Conservation (phyloP, 2,113 vertebrate species). For the Anoplopoma fimbria region DNA sequence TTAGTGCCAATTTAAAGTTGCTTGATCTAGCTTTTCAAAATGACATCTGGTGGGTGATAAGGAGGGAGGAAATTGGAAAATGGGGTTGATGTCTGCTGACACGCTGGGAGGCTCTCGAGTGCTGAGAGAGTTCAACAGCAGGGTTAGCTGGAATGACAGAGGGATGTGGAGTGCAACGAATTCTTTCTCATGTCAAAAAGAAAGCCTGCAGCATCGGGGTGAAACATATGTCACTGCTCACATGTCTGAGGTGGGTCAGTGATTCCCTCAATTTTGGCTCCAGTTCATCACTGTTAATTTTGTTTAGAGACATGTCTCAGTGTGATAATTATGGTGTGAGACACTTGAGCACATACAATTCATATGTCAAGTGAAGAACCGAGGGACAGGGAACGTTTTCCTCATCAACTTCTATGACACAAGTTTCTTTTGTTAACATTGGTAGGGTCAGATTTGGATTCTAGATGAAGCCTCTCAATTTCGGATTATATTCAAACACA, state of each 20-base stretch:
- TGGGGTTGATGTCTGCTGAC: not conserved
- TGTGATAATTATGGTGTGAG: not conserved
- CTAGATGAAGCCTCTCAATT: not conserved
- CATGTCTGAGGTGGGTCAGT: not conserved
- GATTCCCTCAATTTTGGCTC: not conserved
- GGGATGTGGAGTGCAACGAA: not conserved
- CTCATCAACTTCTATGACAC: not conserved
- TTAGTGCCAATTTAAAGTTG: not conserved
- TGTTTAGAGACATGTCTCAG: not conserved
- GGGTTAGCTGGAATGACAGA: not conserved
- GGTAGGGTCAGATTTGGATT: not conserved
- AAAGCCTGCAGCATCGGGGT: not conserved
- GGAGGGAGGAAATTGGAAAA: not conserved
- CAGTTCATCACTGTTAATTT: not conserved
- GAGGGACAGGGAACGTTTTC: not conserved
- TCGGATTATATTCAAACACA: not conserved
- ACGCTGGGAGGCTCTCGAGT: not conserved
- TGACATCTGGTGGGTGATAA: not conserved
- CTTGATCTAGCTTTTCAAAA: not conserved
- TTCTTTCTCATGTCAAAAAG: not conserved
- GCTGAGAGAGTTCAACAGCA: not conserved
- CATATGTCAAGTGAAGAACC: not conserved
- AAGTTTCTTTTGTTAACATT: not conserved
- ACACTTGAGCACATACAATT: not conserved
- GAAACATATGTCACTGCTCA: not conserved